phyloP scores from a whole-genome alignment of 2,797 vertebrate genomes.

The Neosalanx taihuensis region DNA sequence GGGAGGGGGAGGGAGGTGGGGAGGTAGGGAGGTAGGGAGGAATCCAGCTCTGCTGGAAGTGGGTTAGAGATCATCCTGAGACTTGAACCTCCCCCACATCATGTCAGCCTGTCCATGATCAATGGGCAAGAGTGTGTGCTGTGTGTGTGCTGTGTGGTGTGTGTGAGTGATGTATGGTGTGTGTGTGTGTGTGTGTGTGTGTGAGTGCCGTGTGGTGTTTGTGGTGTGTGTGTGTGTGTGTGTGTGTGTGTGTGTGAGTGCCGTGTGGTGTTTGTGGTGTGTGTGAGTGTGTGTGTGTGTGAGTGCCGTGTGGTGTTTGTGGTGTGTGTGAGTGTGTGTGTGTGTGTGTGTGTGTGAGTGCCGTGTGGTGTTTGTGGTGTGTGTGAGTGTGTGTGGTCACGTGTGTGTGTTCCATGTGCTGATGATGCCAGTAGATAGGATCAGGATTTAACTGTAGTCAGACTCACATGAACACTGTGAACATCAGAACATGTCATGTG shows the following conservation, averaged over 20 bases:
- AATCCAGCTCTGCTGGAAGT: constrained; percentile 37
- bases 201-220: not conserved
- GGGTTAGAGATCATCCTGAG: constrained; percentile 52
- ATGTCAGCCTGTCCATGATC: constrained; percentile 37
- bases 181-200: not conserved
- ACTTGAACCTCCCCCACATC: constrained; percentile 38
- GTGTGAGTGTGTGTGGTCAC: no score
- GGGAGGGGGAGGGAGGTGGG: no score
- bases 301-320: not conserved
- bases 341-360: no score
- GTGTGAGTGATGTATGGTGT: not conserved
- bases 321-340: no score
- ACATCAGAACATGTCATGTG: no score
- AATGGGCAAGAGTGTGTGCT: constrained; percentile 19
- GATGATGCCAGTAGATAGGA: no score
- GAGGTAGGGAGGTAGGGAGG: not conserved
- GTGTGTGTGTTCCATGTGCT: no score
- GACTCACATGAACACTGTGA: not conserved
- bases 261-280: not conserved
- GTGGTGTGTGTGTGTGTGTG: not conserved
- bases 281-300: no score
- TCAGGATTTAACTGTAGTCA: not conserved
- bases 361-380: no score
- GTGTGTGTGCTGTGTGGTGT: not conserved
- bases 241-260: not conserved